These are phyloP conservation scores for Chironomus tentans DNA, from an alignment of 2,888 invertebrate genomes.

Conservation along the genomic window DNA sequence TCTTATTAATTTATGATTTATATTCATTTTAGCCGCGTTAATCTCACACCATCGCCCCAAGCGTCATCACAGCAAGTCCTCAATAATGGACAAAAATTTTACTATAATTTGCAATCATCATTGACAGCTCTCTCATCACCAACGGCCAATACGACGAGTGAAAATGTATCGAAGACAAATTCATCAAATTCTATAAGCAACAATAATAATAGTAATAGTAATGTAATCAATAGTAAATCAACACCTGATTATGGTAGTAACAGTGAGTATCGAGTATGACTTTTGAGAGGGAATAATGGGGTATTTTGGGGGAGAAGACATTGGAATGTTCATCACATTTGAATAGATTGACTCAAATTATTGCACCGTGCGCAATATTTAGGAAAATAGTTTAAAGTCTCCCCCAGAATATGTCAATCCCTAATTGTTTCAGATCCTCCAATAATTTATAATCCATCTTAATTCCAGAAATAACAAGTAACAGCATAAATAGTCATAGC, in stretches of 20 bases:
- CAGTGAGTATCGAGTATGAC: background rate
- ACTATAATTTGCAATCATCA: conserved; percentile 24
- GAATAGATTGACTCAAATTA: background rate
- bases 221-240: background rate
- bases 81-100: conserved; percentile 25
- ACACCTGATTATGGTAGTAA: background rate
- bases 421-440: no score
- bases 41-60: conserved; percentile 21
- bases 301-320: background rate
- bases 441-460: no score
- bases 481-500: conserved; percentile 25
- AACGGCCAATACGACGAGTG: conserved; percentile 35
- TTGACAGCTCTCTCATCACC: conserved; percentile 15
- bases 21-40: background rate
- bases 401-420: background rate
- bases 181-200: conserved; percentile 3
- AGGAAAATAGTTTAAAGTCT: background rate
- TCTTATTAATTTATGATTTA: background rate
- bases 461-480: conserved; percentile 16
- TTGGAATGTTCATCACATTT: no score
- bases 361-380: no score
- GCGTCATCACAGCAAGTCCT: conserved; percentile 26
- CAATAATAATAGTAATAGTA: conserved; percentile 1
- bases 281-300: no score
- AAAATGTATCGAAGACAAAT: background rate